A percentile compares a stretch with the other conserved stretches of the same genome.
Conservation (phyloP, 2,113 vertebrate genomes). For the Anhinga anhinga region DNA sequence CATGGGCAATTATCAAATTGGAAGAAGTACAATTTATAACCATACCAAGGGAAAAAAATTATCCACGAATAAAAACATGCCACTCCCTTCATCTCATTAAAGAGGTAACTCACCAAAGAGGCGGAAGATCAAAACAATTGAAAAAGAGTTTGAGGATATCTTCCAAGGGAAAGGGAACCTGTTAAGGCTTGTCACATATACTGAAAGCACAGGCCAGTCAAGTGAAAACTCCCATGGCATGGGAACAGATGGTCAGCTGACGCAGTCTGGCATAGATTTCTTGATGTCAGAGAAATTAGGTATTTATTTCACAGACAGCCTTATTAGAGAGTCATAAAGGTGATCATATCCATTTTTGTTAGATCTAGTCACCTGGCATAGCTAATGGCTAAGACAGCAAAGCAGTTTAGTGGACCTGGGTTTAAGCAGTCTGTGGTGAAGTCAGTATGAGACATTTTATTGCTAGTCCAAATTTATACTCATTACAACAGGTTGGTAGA, state of each 20-base stretch:
- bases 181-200: constrained; percentile 11
- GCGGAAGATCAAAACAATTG: constrained; percentile 49
- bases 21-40: constrained; percentile 25
- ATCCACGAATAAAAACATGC: neutral
- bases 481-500: neutral
- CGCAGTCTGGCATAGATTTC: neutral
- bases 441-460: neutral
- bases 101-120: constrained; percentile 16
- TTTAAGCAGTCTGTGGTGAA: neutral
- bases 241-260: neutral
- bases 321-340: neutral
- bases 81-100: constrained; percentile 49
- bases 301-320: neutral
- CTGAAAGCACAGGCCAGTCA: neutral
- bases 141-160: constrained; percentile 8
- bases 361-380: neutral
- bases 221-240: neutral
- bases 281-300: neutral
- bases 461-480: neutral
- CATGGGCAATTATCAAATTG: neutral
- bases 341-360: neutral
- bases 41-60: neutral
- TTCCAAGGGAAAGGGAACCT: constrained; percentile 16
- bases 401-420: neutral
- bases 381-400: neutral